Evolutionary conservation across 2,888 invertebrate genomes (phyloP), one percentile per base, ranked within the genome.

Genomic region (Camponotus fellah): DNA sequence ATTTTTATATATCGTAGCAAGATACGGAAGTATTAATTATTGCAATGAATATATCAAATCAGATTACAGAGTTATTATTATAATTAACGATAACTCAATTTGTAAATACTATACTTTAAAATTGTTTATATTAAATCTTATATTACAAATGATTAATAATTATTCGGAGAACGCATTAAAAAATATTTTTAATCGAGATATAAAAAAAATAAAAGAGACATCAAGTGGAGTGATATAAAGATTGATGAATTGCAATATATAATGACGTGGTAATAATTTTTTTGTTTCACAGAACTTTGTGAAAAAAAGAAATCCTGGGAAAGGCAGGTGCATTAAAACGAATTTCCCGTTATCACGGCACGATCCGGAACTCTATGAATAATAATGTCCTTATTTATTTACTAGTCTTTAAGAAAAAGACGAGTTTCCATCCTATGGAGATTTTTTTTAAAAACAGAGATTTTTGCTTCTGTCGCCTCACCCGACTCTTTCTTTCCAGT

Each of bases 321-420:
- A 49, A 77, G 81, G 43, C 49, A 32, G 17, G 49, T 58, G 62
- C 62, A 83, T 89, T 82, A 87, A 89, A 77, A 60, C 32, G 58
- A 81, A 86, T 82, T 80, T 86, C 62, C 65, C 53, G 71, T 62
- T 71, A 80, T 71, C 60, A 37, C 58, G 68, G 10, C 34, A 83
- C 87, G 84, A 89, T 89, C 66, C 82, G 43, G 83, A 86, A 89
- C 68, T 89, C 89, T 82, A 89, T 89, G 88, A 89, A 89, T 89
- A 89, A 88, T 88, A 89, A 89, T 88, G 84, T 26, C 80, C 64
- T 77, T 86, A 83, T 88, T 89, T 89, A 83, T 89, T 82, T 85
- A 82, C 62, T 62, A 26, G 14, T 53, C 68, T 72, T 58, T 49
- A 74, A 87, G 64, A 60, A 56, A 83, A 76, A 68, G 68, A 83